phyloP scores from a whole-genome alignment of 2,888 invertebrate genomes.

The Pseudolycoriella hygida region DNA sequence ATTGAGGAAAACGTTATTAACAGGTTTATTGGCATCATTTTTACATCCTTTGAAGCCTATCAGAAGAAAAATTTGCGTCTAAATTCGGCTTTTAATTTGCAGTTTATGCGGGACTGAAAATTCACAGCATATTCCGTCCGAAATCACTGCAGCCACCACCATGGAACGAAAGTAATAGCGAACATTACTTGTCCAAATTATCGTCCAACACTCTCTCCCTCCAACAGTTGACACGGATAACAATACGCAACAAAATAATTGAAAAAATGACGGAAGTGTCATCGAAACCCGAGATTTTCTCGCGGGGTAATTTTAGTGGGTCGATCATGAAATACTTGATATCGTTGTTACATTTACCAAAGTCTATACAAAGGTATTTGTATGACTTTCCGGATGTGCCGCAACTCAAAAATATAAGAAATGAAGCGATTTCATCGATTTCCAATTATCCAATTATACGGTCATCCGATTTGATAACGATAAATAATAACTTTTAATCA shows the following conservation, averaged over 20 bases:
- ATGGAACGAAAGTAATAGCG: conserved; percentile 8
- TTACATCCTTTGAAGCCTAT: no score
- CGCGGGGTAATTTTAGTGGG: neutral
- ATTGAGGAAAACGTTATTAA: no score
- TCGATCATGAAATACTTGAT: neutral
- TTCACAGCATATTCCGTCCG: conserved; percentile 2
- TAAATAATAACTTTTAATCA: no score
- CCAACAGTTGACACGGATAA: conserved; percentile 20
- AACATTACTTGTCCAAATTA: conserved; percentile 12
- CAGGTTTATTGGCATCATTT: no score
- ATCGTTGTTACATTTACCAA: neutral
- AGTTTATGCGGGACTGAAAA: conserved; percentile 22
- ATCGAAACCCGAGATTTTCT: neutral
- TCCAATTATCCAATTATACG: no score
- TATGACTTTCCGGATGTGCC: conserved; percentile 22
- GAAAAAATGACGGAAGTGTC: conserved; percentile 11
- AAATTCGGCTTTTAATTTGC: no score
- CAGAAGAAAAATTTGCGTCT: no score
- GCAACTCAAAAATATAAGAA: neutral
- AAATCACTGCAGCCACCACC: conserved; percentile 9
- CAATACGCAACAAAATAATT: conserved; percentile 19
- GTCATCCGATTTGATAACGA: no score
- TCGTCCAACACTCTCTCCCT: conserved; percentile 19
- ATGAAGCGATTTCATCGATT: no score
- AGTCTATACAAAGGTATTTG: conserved; percentile 11